These are phyloP conservation scores for Apistogramma diplotaenia DNA, from an alignment of 2,113 vertebrate genomes.

Conservation along the genomic window DNA sequence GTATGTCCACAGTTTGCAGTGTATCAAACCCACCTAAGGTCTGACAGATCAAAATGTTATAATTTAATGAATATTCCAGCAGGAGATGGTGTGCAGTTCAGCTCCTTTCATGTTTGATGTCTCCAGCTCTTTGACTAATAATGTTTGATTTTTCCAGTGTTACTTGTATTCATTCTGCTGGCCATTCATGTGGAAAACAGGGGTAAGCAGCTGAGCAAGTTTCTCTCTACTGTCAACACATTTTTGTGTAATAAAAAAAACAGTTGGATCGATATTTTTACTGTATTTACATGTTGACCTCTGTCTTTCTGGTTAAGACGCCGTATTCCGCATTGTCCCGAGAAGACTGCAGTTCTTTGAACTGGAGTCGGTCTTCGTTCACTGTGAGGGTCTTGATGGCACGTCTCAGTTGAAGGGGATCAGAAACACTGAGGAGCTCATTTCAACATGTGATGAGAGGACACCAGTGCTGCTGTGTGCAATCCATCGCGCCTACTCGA, in stretches of 20 bases:
- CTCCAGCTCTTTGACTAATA: neutral
- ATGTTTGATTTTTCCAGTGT: accelerated
- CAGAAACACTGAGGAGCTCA: neutral
- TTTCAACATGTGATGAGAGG: neutral
- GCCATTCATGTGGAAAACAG: accelerated
- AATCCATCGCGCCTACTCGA: accelerated
- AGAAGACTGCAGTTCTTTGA: neutral
- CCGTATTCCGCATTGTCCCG: accelerated
- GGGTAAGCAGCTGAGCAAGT: neutral
- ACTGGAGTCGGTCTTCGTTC: neutral
- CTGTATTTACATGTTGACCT: too few species aligned
- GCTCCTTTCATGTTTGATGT: neutral
- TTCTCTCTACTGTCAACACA: accelerated
- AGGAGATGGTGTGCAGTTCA: too few species aligned
- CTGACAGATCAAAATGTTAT: too few species aligned
- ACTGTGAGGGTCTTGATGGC: neutral
- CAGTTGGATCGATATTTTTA: too few species aligned
- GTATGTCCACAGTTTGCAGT: neutral
- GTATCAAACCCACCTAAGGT: too few species aligned
- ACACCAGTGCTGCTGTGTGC: neutral
- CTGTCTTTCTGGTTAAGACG: neutral
- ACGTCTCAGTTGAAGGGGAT: neutral
- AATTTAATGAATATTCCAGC: too few species aligned
- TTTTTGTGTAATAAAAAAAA: neutral
- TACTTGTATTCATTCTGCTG: neutral